Conservation (phyloP, 2,113 vertebrate species). For the Cebus imitator region DNA sequence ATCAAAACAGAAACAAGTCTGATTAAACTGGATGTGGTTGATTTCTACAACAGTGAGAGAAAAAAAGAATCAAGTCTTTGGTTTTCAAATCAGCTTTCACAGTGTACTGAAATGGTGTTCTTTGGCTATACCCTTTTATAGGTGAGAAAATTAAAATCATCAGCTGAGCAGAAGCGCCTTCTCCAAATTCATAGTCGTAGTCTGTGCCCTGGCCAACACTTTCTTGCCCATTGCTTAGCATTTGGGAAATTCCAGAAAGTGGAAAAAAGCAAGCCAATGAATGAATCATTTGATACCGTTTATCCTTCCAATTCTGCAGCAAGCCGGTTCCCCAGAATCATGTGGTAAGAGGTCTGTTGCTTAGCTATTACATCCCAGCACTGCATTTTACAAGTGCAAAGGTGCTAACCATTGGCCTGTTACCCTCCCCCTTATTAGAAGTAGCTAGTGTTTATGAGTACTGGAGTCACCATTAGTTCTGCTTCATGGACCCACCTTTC, state of each 20-base stretch:
- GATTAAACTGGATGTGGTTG: slow-evolving; percentile 29
- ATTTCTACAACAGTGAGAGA: slow-evolving; percentile 35
- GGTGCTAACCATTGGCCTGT: neutral
- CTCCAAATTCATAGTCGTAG: neutral
- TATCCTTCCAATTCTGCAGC: slow-evolving; percentile 20
- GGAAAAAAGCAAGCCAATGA: neutral
- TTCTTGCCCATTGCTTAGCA: slow-evolving; percentile 35
- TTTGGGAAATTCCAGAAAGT: slow-evolving; percentile 32
- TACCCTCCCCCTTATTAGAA: slow-evolving; percentile 11
- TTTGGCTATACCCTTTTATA: neutral
- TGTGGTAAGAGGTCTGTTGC: neutral
- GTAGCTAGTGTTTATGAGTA: neutral
- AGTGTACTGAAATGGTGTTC: neutral
- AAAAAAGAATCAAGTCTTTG: slow-evolving; percentile 8
- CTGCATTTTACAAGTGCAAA: neutral
- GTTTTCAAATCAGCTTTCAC: slow-evolving; percentile 37
- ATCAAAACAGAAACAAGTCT: slow-evolving; percentile 47
- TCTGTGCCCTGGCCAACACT: neutral
- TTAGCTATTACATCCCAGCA: neutral
- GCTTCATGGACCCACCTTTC: neutral
- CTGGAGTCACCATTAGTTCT: neutral
- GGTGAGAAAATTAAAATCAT: slow-evolving; percentile 58
- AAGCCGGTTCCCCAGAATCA: slow-evolving; percentile 12
- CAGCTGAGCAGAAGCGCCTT: slow-evolving; percentile 11
- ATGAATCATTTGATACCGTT: slow-evolving; percentile 21